Conservation (phyloP, 2,113 vertebrate genomes). For the Istiophorus platypterus region DNA sequence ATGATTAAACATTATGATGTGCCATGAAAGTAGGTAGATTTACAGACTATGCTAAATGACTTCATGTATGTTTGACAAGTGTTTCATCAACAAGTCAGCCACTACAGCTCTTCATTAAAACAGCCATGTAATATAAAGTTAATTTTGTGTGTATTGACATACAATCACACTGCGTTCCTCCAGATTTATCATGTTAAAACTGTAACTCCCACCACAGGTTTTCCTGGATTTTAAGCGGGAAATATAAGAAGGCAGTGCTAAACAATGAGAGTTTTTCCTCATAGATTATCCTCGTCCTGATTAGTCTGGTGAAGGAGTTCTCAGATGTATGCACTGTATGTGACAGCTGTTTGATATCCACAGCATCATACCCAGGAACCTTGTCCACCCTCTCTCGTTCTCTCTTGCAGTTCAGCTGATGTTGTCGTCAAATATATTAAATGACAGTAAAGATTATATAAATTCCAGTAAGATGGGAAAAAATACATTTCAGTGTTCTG, state of each 20-base stretch:
- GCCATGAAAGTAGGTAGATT: constrained; percentile 67
- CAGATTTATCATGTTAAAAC: constrained; percentile 18
- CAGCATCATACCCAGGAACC: constrained; percentile 39
- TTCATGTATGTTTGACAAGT: constrained; percentile 17
- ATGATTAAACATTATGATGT: constrained; percentile 54
- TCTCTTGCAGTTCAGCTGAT: constrained; percentile 75
- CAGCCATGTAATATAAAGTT: constrained; percentile 11
- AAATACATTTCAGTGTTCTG: constrained; percentile 82
- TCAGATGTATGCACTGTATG: constrained; percentile 52
- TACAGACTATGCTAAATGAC: constrained; percentile 26
- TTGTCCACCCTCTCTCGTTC: constrained; percentile 58
- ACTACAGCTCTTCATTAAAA: constrained; percentile 1
- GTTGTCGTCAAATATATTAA: constrained; percentile 79
- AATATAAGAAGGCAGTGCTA: not conserved
- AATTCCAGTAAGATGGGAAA: constrained; percentile 76
- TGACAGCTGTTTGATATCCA: constrained; percentile 50
- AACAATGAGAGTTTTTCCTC: constrained; percentile 9
- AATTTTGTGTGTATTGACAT: not conserved
- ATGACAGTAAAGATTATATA: constrained; percentile 79
- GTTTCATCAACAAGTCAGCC: constrained; percentile 24
- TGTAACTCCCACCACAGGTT: constrained; percentile 3
- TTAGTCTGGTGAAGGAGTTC: constrained; percentile 41
- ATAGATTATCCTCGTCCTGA: constrained; percentile 6
- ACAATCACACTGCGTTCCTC: constrained; percentile 34
- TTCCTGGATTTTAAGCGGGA: not conserved